phyloP scores from a whole-genome alignment of 2,888 invertebrate species.

The Drosophila nigritarsus region DNA sequence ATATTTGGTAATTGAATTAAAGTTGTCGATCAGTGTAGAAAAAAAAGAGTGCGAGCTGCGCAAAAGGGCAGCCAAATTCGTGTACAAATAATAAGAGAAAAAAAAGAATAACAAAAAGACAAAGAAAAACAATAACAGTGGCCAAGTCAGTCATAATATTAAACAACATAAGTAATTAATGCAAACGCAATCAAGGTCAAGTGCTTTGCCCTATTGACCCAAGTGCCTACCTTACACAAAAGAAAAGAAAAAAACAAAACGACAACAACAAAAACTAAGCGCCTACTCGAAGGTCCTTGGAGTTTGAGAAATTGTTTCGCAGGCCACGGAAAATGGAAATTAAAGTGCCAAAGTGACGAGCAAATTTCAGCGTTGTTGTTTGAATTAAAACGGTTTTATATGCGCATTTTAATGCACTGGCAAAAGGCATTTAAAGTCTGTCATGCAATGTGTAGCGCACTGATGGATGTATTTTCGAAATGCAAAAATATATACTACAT shows the following conservation, averaged over 20 bases:
- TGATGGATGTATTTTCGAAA: not conserved
- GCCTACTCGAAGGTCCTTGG: slow-evolving; percentile 32
- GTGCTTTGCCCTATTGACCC: slow-evolving; percentile 74
- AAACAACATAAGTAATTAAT: slow-evolving; percentile 74
- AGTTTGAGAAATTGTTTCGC: slow-evolving; percentile 61
- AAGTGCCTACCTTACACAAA: slow-evolving; percentile 16
- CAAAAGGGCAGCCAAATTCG: slow-evolving; percentile 39
- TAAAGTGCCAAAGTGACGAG: slow-evolving; percentile 70
- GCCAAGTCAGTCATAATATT: slow-evolving; percentile 67
- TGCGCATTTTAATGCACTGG: slow-evolving; percentile 27
- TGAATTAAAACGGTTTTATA: slow-evolving; percentile 44
- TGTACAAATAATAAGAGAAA: slow-evolving; percentile 50
- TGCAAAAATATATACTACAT: not conserved
- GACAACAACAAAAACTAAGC: not conserved
- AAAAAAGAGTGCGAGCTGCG: slow-evolving; percentile 25
- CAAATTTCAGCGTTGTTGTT: slow-evolving; percentile 52
- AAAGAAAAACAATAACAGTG: slow-evolving; percentile 31
- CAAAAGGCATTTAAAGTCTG: not conserved
- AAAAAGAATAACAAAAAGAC: not conserved
- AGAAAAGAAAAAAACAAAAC: slow-evolving; percentile 1
- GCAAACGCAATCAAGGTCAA: slow-evolving; percentile 78
- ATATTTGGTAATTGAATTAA: slow-evolving; percentile 73
- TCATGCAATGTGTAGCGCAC: slow-evolving; percentile 7
- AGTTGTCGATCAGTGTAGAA: slow-evolving; percentile 44
- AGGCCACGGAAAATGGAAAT: slow-evolving; percentile 74